Percentiles rank a stretch among this genome's conserved stretches.
These are phyloP conservation scores for Steinernema hermaphroditum DNA, from an alignment of 2,888 invertebrate genomes.

Conservation along the genomic window DNA sequence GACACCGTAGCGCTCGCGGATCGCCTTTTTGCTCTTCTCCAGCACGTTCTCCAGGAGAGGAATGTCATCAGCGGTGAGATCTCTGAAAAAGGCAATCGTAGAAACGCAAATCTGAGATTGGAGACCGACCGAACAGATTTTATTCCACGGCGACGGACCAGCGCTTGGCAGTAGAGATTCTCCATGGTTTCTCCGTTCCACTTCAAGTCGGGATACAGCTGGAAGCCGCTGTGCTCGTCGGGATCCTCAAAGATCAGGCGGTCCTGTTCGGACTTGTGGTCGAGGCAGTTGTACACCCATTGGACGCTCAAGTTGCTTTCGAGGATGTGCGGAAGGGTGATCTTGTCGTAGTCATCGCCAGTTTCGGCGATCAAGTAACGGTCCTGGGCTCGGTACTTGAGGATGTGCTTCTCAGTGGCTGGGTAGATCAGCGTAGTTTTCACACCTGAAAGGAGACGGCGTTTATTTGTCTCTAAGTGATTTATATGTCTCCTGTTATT, in stretches of 20 bases:
- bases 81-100: slow-evolving; percentile 67
- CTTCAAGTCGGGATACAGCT: slow-evolving; percentile 89
- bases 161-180: slow-evolving; percentile 82
- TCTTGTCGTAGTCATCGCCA: slow-evolving; percentile 77
- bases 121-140: slow-evolving; percentile 75
- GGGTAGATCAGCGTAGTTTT: slow-evolving; percentile 89
- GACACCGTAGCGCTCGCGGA: slow-evolving; percentile 79
- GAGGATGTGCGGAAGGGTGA: slow-evolving; percentile 79
- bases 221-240: slow-evolving; percentile 80
- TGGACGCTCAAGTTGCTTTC: slow-evolving; percentile 67
- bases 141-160: slow-evolving; percentile 77
- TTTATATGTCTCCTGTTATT: background rate
- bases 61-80: slow-evolving; percentile 79
- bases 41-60: slow-evolving; percentile 81
- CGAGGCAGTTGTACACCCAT: slow-evolving; percentile 96
- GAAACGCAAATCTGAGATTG: background rate
- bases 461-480: background rate
- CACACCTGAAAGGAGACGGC: slow-evolving; percentile 72
- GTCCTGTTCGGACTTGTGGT: slow-evolving; percentile 85
- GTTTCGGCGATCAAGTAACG: slow-evolving; percentile 82
- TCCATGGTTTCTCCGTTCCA: slow-evolving; percentile 83
- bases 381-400: slow-evolving; percentile 80
- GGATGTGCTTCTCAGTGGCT: slow-evolving; percentile 86
- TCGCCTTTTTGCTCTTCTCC: slow-evolving; percentile 77
- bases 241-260: slow-evolving; percentile 82